Conservation (phyloP, 1,140 invertebrate genomes). For the Heliconius hermathena region DNA sequence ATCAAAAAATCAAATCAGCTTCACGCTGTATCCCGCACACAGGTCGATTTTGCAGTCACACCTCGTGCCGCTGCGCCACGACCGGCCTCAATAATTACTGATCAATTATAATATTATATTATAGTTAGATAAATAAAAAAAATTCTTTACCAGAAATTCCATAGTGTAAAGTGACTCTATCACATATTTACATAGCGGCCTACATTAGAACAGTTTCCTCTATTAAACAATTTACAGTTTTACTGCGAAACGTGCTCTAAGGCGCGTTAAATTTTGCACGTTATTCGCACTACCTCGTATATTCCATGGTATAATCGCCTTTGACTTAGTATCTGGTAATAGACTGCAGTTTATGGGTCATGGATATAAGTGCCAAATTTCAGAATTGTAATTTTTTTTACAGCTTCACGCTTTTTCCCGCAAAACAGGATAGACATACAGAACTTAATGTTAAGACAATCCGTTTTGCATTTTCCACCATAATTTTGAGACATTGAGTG, state of each 20-base stretch:
- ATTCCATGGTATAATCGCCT: not conserved
- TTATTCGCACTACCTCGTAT: not conserved
- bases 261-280: conserved; percentile 39
- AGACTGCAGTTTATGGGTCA: not conserved
- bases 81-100: no score
- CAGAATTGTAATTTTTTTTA: not conserved
- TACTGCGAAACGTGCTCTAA: conserved; percentile 51
- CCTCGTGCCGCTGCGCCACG: no score
- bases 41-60: no score
- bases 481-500: no score
- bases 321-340: conserved; percentile 4
- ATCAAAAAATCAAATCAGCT: no score
- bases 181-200: conserved; percentile 36
- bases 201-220: conserved; percentile 47
- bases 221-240: conserved; percentile 54
- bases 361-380: not conserved
- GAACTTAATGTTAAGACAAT: no score
- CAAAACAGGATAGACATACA: no score
- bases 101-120: no score
- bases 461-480: no score
- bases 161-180: not conserved
- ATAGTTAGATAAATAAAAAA: not conserved
- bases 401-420: no score
- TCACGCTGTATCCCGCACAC: no score
- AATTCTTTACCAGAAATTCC: not conserved